phyloP scores from a whole-genome alignment of 2,113 vertebrate species.

The Phaethornis superciliosus region DNA sequence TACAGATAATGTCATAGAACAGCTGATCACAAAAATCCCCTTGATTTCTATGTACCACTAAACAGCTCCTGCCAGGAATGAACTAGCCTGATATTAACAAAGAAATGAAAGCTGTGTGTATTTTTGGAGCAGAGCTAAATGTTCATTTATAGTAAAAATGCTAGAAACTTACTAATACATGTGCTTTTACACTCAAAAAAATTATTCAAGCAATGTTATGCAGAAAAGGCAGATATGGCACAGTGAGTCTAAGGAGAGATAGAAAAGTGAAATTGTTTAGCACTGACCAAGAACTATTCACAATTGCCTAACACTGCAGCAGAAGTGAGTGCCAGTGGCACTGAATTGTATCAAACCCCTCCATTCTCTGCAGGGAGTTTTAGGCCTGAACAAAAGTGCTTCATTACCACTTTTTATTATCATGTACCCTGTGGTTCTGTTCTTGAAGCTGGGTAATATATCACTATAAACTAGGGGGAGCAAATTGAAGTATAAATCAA shows the following conservation, averaged over 20 bases:
- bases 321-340: background rate
- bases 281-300: background rate
- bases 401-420: background rate
- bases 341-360: background rate
- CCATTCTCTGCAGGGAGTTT: background rate
- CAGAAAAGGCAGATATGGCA: background rate
- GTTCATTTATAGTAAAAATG: background rate
- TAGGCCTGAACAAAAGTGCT: background rate
- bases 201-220: background rate
- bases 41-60: background rate
- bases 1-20: background rate
- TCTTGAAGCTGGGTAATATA: background rate
- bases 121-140: background rate
- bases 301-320: background rate
- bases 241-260: background rate
- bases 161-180: background rate
- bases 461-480: background rate
- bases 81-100: background rate
- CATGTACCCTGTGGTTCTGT: background rate
- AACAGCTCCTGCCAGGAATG: background rate
- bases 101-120: background rate
- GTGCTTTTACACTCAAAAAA: background rate
- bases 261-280: background rate
- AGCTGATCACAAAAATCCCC: background rate
- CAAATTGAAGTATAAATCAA: background rate